Evolutionary conservation across 2,888 invertebrate species (phyloP), one percentile per base, ranked within the genome.

Genomic region (Andrena fulva): DNA sequence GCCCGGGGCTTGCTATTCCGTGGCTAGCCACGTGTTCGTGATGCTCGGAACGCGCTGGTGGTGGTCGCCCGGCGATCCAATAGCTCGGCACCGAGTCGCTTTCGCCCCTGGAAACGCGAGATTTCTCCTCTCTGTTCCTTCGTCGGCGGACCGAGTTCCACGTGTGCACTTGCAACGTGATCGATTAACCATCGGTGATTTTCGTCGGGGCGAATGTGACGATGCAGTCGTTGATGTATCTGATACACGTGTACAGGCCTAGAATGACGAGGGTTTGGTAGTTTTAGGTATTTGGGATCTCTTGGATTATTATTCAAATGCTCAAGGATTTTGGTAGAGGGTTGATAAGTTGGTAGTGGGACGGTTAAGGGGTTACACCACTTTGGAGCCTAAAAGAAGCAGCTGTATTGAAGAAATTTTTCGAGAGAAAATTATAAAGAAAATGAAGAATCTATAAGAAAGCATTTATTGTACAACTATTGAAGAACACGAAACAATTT

Each of bases 1-100:
- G 76, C 42, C 42, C 42, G 50, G 52, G 78, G 86, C 80, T 88
- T 83, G 87, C 90, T 90, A 90, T 92, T 91, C 89, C 87, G 90
- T 84, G 90, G 89, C 87, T 87, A 91, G 90, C 91, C 89, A 84
- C 87, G 75, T 78, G 78, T 80, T 76, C 85, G 85, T 85, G 85
- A 88, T 83, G 81, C 75, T 70, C 80, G 62, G 76, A 87, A 63
- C 78, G 71, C 66, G 85, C 82, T 76, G 66, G 71, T 74, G 68
- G 76, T 10, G 77, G 64, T 31, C 59, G 52, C 27, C 59, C 69
- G 74, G 64, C 77, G 78, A 88, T 86, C 78, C 76, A 76, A 85
- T 83, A 75, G 70, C 29, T 62, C 78, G 78, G 77, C 77, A 77
- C 60, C 72, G 71, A 72, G 77, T 79, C 79, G 71, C 84, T 84